Evolutionary conservation across 2,888 invertebrate genomes (phyloP).

Genomic region (Entomobrya multifasciata): DNA sequence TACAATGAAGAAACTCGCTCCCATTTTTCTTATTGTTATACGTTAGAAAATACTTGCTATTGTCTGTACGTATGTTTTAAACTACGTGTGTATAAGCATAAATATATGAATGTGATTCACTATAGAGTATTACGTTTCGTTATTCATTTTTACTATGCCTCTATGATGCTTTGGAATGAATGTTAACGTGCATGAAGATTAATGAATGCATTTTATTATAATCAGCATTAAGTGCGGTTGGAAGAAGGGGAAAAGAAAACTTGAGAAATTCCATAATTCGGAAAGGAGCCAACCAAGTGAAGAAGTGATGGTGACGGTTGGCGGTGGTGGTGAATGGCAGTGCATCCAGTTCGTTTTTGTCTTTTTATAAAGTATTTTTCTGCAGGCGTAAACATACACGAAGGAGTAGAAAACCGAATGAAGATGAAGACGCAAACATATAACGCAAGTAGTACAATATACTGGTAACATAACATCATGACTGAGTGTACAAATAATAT

Average conservation of each 20-base stretch:
- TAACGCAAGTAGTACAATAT: not conserved
- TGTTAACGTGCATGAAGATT: conserved; percentile 57
- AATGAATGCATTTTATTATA: conserved; percentile 62
- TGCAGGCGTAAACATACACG: conserved; percentile 40
- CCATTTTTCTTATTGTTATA: not conserved
- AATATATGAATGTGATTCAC: no score
- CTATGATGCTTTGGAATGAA: no score
- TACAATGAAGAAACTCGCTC: conserved; percentile 25
- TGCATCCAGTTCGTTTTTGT: conserved; percentile 1
- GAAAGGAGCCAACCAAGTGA: not conserved
- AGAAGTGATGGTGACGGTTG: not conserved
- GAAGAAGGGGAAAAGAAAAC: conserved; percentile 41
- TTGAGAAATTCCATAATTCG: conserved; percentile 50
- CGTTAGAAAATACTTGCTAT: no score
- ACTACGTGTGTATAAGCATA: no score
- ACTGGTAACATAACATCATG: no score
- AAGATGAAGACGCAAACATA: no score
- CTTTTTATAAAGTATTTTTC: conserved; percentile 20
- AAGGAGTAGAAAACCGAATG: not conserved
- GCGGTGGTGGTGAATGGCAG: not conserved
- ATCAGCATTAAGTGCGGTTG: conserved; percentile 57
- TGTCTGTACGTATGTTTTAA: conserved; percentile 5
- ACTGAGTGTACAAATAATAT: no score
- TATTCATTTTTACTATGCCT: no score
- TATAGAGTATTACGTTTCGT: no score